Percentiles rank a stretch among this genome's conserved stretches.
phyloP scores from a whole-genome alignment of 2,797 vertebrate species.

The Amblyopsis hoosieri region DNA sequence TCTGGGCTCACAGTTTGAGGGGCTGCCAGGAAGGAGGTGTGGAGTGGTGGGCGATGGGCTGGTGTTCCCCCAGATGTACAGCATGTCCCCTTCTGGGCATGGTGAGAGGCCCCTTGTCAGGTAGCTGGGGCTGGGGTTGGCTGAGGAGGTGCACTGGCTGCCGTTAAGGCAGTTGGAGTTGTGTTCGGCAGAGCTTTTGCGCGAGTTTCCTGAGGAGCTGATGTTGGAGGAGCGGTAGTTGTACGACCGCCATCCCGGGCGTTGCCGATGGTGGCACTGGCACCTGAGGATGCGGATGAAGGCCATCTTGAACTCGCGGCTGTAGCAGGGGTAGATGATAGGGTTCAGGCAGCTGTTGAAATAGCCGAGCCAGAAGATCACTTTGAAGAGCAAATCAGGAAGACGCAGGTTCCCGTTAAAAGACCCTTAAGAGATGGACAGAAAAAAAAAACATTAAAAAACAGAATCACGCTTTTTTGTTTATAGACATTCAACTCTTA shows the following conservation, averaged over 20 bases:
- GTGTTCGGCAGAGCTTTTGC: slow-evolving; percentile 86
- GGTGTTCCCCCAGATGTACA: slow-evolving; percentile 77
- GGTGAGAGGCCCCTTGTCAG: slow-evolving; percentile 76
- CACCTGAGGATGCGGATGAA: slow-evolving; percentile 92
- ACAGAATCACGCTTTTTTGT: background rate
- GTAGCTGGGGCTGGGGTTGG: slow-evolving; percentile 86
- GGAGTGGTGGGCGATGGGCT: slow-evolving; percentile 70
- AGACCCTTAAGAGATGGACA: slow-evolving; percentile 77
- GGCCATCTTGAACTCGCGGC: slow-evolving; percentile 96
- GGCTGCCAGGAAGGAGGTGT: slow-evolving; percentile 66
- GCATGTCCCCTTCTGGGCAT: slow-evolving; percentile 76
- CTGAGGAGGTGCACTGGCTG: slow-evolving; percentile 89
- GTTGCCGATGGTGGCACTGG: slow-evolving; percentile 86
- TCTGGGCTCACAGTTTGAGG: slow-evolving; percentile 44
- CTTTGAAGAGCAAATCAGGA: slow-evolving; percentile 89
- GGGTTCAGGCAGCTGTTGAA: slow-evolving; percentile 99
- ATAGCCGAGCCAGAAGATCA: slow-evolving; percentile 98
- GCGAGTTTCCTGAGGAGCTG: slow-evolving; percentile 81
- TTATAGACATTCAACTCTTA: background rate
- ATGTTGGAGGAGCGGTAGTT: slow-evolving; percentile 88
- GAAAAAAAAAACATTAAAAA: background rate
- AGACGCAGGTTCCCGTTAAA: slow-evolving; percentile 88
- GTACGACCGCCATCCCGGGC: slow-evolving; percentile 83
- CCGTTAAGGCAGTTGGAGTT: slow-evolving; percentile 86
- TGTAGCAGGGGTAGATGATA: slow-evolving; percentile 97